Conservation (phyloP, 2,888 invertebrate species). For the Lissocephala sabroskyi region DNA sequence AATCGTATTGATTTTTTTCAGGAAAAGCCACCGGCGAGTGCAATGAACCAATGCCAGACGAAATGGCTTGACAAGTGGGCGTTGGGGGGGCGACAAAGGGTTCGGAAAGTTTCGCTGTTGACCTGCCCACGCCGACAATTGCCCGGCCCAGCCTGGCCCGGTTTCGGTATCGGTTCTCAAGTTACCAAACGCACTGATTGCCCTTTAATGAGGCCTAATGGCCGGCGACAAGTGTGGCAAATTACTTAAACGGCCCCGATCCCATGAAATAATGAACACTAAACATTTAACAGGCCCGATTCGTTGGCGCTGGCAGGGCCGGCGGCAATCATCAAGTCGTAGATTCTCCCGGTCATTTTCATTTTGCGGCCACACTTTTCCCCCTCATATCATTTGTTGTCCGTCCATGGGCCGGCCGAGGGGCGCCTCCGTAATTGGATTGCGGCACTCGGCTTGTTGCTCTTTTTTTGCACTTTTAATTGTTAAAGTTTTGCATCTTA, state of each 20-base stretch:
- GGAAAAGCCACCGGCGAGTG: too few relatives aligned
- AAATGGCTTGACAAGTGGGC: too few relatives aligned
- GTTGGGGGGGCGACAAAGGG: too few relatives aligned
- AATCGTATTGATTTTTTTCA: too few relatives aligned
- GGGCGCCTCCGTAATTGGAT: too few relatives aligned
- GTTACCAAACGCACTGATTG: conserved; percentile 39
- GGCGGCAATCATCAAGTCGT: neutral
- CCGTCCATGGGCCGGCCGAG: too few relatives aligned
- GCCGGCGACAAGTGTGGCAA: conserved; percentile 60
- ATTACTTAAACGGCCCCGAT: conserved; percentile 57
- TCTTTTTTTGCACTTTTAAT: neutral
- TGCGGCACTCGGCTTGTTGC: neutral
- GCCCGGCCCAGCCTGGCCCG: conserved; percentile 16
- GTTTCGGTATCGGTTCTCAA: conserved; percentile 28
- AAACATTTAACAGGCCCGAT: conserved; percentile 7
- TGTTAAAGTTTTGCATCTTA: neutral
- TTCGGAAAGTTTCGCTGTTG: too few relatives aligned
- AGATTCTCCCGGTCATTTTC: too few relatives aligned
- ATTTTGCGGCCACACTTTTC: too few relatives aligned
- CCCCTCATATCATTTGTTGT: too few relatives aligned
- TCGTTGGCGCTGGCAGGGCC: neutral
- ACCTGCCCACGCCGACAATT: too few relatives aligned
- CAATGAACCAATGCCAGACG: too few relatives aligned
- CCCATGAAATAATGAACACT: conserved; percentile 55
- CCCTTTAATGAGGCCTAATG: conserved; percentile 59